phyloP scores from a whole-genome alignment of 2,797 vertebrate species.

The Diplodus puntazzo region DNA sequence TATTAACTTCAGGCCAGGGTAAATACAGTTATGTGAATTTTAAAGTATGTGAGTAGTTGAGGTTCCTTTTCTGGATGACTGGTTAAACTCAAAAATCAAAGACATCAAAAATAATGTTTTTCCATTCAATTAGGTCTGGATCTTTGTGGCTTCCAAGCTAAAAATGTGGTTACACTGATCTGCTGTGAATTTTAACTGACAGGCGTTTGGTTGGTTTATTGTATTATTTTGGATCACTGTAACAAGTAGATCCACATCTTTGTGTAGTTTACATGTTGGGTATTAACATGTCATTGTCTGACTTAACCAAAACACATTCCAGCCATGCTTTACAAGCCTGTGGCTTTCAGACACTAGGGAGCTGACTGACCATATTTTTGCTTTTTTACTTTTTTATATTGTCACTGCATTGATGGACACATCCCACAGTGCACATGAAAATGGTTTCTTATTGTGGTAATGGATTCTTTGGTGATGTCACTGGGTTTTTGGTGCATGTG shows the following conservation, averaged over 20 bases:
- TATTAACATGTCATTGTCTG: background rate
- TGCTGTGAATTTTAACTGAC: conserved; percentile 21
- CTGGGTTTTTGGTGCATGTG: conserved; percentile 29
- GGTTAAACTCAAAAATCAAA: conserved; percentile 9
- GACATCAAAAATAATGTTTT: background rate
- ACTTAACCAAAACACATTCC: conserved; percentile 36
- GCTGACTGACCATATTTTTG: background rate
- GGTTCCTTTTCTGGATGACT: background rate
- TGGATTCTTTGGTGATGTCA: conserved; percentile 22
- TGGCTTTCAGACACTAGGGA: background rate
- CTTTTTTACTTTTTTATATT: background rate
- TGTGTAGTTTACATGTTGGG: conserved; percentile 9
- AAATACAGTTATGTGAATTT: conserved; percentile 5
- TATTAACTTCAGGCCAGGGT: conserved; percentile 20
- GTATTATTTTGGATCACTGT: conserved; percentile 20
- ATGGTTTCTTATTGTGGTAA: conserved; percentile 14
- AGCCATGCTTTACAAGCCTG: conserved; percentile 9
- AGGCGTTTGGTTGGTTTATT: background rate
- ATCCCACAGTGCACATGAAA: conserved; percentile 1
- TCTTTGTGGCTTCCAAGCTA: conserved; percentile 16
- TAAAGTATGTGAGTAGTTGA: conserved; percentile 33
- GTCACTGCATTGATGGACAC: background rate
- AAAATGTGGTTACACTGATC: background rate
- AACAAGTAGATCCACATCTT: conserved; percentile 1
- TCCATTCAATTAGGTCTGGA: background rate